Percentiles rank a stretch among this genome's conserved stretches.
Conservation (phyloP, 2,888 invertebrate genomes). For the Agriopis aurantiaria region DNA sequence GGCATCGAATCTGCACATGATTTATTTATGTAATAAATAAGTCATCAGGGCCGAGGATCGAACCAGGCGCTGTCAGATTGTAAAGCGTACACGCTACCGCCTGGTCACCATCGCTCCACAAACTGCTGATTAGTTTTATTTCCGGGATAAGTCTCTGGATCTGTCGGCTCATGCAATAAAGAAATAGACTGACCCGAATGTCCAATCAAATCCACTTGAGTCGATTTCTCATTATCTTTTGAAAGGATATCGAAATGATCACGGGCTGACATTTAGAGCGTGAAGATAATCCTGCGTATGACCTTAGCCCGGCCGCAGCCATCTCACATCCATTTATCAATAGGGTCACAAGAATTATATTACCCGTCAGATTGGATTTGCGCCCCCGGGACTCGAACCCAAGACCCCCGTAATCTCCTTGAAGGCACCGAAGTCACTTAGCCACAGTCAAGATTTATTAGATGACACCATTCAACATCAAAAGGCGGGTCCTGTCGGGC, state of each 20-base stretch:
- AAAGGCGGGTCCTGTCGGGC: conserved; percentile 12
- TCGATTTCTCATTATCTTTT: neutral
- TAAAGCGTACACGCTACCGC: too few species aligned
- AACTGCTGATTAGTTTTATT: too few species aligned
- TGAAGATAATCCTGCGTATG: conserved; percentile 20
- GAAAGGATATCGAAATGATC: neutral
- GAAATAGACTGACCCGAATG: neutral
- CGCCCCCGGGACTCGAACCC: conserved; percentile 40
- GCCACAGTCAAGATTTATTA: conserved; percentile 32
- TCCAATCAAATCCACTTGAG: too few species aligned
- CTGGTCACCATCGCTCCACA: too few species aligned
- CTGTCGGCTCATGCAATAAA: neutral
- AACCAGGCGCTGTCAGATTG: too few species aligned
- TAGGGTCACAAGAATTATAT: conserved; percentile 36
- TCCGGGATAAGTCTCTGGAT: too few species aligned
- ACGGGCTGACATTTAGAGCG: conserved; percentile 12
- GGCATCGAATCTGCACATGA: too few species aligned
- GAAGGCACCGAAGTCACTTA: conserved; percentile 32
- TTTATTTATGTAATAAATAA: too few species aligned
- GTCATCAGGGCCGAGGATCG: too few species aligned
- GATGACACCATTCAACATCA: conserved; percentile 30
- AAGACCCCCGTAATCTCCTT: conserved; percentile 39
- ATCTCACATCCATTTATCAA: conserved; percentile 36
- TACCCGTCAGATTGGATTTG: conserved; percentile 37
- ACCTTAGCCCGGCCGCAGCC: conserved; percentile 14